A percentile compares a stretch with the other conserved stretches of the same genome.
Conservation (phyloP, 2,113 vertebrate species). For the Mustelus asterias region DNA sequence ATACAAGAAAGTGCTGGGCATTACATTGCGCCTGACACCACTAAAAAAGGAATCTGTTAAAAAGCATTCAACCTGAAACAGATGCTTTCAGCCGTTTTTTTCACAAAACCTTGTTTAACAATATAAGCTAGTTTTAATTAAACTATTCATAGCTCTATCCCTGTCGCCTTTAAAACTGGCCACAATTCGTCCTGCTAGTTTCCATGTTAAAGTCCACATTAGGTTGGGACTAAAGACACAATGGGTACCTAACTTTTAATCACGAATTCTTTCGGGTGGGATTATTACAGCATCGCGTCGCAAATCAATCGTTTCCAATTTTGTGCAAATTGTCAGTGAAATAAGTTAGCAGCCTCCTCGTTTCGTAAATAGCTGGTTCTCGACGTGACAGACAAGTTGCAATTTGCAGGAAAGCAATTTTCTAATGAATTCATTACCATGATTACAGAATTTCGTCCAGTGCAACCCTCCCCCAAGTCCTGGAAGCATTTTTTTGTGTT, state of each 20-base stretch:
- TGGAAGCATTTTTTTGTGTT: neutral
- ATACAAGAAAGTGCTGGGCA: slow-evolving; percentile 26
- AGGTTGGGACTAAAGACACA: slow-evolving; percentile 2
- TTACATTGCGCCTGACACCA: slow-evolving; percentile 37
- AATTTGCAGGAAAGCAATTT: slow-evolving; percentile 33
- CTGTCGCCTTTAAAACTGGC: slow-evolving; percentile 17
- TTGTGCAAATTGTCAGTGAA: neutral
- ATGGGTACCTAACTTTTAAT: slow-evolving; percentile 26
- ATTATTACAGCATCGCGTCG: slow-evolving; percentile 15
- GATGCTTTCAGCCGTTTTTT: slow-evolving; percentile 33
- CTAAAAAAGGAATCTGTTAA: slow-evolving; percentile 36
- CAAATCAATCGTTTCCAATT: slow-evolving; percentile 23
- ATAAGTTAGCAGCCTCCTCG: slow-evolving; percentile 5
- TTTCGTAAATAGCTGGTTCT: slow-evolving; percentile 8
- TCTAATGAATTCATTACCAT: slow-evolving; percentile 32
- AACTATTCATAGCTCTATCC: slow-evolving; percentile 35
- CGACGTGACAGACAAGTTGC: neutral
- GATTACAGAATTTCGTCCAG: slow-evolving; percentile 16
- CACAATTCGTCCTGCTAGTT: slow-evolving; percentile 23
- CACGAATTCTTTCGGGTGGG: slow-evolving; percentile 1
- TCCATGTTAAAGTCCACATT: slow-evolving; percentile 20
- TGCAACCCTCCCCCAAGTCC: neutral
- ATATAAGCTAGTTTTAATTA: slow-evolving; percentile 38
- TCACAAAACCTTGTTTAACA: slow-evolving; percentile 36
- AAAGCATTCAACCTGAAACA: slow-evolving; percentile 38